Conservation (phyloP, 2,888 invertebrate genomes). For the Agrotis puta region DNA sequence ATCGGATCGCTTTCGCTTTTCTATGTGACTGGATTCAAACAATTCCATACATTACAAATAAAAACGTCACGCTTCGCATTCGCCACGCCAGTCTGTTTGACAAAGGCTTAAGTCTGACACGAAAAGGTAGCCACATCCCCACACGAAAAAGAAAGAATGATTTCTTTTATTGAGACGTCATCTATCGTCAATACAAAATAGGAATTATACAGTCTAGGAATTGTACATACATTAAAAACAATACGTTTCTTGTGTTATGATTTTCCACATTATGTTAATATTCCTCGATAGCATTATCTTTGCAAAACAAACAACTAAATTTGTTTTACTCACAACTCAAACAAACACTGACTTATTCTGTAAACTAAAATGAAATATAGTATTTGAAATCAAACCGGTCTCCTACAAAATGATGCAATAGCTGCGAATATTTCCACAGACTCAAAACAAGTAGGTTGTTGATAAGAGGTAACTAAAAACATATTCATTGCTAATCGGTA, state of each 20-base stretch:
- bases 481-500: conserved; percentile 37
- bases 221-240: conserved; percentile 22
- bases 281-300: conserved; percentile 40
- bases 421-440: conserved; percentile 37
- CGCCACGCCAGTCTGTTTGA: no score
- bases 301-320: conserved; percentile 41
- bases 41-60: no score
- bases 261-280: conserved; percentile 38
- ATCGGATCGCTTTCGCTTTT: no score
- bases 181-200: not conserved
- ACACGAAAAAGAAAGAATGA: no score
- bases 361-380: conserved; percentile 1
- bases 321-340: conserved; percentile 24
- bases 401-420: conserved; percentile 57
- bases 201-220: conserved; percentile 9
- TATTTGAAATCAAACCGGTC: conserved; percentile 8
- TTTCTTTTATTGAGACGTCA: not conserved
- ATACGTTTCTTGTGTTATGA: conserved; percentile 5
- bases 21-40: no score
- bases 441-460: conserved; percentile 42
- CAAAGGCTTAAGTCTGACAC: no score
- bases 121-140: no score
- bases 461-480: conserved; percentile 55
- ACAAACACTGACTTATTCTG: not conserved
- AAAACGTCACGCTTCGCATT: no score